Evolutionary conservation across 2,113 vertebrate species (phyloP).

Genomic region (Porphyrio hochstetteri): DNA sequence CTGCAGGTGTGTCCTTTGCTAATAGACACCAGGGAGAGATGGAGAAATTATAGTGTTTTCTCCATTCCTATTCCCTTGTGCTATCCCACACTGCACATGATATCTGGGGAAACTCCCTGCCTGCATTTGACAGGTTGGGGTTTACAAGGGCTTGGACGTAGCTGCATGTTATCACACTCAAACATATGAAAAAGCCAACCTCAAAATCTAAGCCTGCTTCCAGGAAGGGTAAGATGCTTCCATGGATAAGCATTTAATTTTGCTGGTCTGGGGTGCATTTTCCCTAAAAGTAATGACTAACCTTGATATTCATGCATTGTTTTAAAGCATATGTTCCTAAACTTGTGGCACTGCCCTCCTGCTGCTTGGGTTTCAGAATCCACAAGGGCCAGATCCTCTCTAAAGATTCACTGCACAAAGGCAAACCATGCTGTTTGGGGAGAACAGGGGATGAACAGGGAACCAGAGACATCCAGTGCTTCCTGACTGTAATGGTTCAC

Average conservation of each 20-base stretch:
- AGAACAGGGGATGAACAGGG: not conserved
- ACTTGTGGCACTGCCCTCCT: not conserved
- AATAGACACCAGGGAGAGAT: not conserved
- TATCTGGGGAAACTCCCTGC: not conserved
- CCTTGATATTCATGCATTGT: not conserved
- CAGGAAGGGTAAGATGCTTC: not conserved
- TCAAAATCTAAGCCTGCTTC: not conserved
- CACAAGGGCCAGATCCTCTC: not conserved
- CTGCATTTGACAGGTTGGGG: fast-evolving
- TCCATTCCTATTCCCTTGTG: not conserved
- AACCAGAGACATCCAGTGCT: not conserved
- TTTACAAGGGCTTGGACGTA: not conserved
- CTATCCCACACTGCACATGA: fast-evolving
- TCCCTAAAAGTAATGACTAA: fast-evolving
- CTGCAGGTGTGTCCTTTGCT: not conserved
- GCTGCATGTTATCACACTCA: not conserved
- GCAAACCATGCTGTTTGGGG: not conserved
- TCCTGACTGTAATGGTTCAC: not conserved
- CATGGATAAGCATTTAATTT: fast-evolving
- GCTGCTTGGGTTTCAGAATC: not conserved
- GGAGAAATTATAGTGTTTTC: not conserved
- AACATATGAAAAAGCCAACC: not conserved
- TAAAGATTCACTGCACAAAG: not conserved
- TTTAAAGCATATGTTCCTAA: not conserved
- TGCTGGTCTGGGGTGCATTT: not conserved